Conservation (phyloP, 2,113 vertebrate species). For the Calcarius ornatus region DNA sequence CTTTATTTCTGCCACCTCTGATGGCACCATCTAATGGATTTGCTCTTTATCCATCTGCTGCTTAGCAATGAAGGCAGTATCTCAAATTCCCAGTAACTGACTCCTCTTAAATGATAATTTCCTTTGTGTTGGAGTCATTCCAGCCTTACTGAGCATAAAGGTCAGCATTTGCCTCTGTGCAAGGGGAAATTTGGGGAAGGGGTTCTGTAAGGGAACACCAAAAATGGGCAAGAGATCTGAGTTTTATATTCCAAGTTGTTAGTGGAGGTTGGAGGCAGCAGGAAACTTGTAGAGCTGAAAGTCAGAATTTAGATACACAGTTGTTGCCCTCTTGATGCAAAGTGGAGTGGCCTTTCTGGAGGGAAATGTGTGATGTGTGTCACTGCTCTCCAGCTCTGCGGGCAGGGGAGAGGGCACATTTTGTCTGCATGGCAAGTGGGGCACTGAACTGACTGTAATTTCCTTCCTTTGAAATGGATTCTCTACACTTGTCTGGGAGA, state of each 20-base stretch:
- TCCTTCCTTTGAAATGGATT: not conserved
- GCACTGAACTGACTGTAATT: not conserved
- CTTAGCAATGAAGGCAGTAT: not conserved
- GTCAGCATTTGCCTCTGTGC: not conserved
- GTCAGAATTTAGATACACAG: not conserved
- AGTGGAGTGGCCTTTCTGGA: not conserved
- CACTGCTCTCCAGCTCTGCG: not conserved
- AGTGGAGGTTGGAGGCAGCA: not conserved
- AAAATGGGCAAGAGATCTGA: not conserved
- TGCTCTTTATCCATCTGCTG: not conserved
- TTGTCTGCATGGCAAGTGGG: not conserved
- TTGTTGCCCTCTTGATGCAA: not conserved
- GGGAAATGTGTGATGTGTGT: not conserved
- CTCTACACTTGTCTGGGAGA: accelerated
- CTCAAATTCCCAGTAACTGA: not conserved
- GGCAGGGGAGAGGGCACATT: not conserved
- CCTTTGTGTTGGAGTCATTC: not conserved
- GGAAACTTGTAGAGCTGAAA: not conserved
- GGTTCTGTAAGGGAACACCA: not conserved
- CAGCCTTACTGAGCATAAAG: not conserved
- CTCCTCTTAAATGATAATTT: not conserved
- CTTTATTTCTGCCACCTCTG: not conserved
- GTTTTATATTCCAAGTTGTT: not conserved
- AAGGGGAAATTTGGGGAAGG: not conserved
- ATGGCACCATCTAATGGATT: not conserved